Percentiles rank a stretch among this genome's conserved stretches.
phyloP scores from a whole-genome alignment of 2,113 vertebrate genomes.

The Ciconia maguari region DNA sequence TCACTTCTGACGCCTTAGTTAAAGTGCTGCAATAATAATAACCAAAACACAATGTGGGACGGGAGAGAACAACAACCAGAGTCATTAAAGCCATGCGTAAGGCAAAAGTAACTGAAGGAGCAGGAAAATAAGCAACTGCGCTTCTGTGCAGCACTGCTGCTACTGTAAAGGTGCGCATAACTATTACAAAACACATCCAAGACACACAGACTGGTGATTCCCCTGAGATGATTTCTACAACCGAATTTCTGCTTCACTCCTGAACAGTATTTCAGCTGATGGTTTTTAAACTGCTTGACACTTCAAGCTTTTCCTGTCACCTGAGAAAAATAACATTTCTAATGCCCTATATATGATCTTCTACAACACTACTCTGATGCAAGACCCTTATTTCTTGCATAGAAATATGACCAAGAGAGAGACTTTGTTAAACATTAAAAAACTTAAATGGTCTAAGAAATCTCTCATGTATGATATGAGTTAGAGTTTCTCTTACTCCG shows the following conservation, averaged over 20 bases:
- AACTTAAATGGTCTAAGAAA: not conserved
- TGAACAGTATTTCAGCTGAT: not conserved
- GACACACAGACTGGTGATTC: not conserved
- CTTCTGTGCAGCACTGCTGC: not conserved
- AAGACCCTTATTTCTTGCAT: not conserved
- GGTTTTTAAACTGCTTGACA: not conserved
- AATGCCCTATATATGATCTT: not conserved
- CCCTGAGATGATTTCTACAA: not conserved
- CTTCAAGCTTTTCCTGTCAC: not conserved
- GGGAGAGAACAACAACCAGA: not conserved
- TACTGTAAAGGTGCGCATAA: fast-evolving
- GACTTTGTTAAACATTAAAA: not conserved
- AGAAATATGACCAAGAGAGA: not conserved
- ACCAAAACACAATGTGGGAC: not conserved
- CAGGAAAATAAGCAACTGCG: not conserved
- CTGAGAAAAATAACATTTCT: not conserved
- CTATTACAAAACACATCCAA: not conserved
- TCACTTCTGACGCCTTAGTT: not conserved
- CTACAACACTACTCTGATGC: not conserved
- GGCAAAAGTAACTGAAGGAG: not conserved
- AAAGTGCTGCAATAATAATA: not conserved
- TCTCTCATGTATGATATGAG: not conserved
- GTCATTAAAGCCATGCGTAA: not conserved
- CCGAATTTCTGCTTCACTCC: not conserved
- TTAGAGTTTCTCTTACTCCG: not conserved